phyloP scores from a whole-genome alignment of 2,888 invertebrate species.

The Sminthurinus aureus region DNA sequence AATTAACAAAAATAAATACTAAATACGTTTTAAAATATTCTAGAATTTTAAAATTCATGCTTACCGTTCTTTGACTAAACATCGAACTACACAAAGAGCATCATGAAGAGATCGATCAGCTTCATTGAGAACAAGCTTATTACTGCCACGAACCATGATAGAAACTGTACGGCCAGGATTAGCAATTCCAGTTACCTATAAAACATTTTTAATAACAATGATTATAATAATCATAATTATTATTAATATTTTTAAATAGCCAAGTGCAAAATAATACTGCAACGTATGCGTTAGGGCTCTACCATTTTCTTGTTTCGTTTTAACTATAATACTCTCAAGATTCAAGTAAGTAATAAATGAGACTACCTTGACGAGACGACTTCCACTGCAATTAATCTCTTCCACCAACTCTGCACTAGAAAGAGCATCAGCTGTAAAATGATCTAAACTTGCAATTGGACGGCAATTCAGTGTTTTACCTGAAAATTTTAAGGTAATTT shows the following conservation, averaged over 20 bases:
- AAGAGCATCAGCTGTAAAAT: conserved; percentile 91
- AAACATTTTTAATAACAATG: conserved; percentile 22
- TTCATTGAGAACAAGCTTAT: conserved; percentile 87
- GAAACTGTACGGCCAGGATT: conserved; percentile 90
- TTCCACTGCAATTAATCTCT: conserved; percentile 86
- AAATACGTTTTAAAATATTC: not conserved
- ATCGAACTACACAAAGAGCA: conserved; percentile 91
- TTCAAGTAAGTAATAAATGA: too few species aligned
- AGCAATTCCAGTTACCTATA: conserved; percentile 82
- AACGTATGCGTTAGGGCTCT: too few species aligned
- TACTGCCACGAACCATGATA: conserved; percentile 87
- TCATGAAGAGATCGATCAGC: conserved; percentile 92
- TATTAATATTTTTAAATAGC: conserved; percentile 2
- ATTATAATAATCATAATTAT: not conserved
- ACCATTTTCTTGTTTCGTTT: too few species aligned
- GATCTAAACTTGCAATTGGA: conserved; percentile 98
- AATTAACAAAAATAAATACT: too few species aligned
- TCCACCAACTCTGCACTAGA: conserved; percentile 93
- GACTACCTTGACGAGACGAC: conserved; percentile 85
- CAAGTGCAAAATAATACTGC: too few species aligned
- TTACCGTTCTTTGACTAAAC: conserved; percentile 86
- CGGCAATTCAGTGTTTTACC: conserved; percentile 92
- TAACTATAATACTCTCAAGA: too few species aligned
- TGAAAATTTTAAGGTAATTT: too few species aligned
- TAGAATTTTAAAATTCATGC: conserved; percentile 27